These are phyloP conservation scores for Neomonachus schauinslandi DNA, from an alignment of 2,113 vertebrate genomes.

Conservation along the genomic window DNA sequence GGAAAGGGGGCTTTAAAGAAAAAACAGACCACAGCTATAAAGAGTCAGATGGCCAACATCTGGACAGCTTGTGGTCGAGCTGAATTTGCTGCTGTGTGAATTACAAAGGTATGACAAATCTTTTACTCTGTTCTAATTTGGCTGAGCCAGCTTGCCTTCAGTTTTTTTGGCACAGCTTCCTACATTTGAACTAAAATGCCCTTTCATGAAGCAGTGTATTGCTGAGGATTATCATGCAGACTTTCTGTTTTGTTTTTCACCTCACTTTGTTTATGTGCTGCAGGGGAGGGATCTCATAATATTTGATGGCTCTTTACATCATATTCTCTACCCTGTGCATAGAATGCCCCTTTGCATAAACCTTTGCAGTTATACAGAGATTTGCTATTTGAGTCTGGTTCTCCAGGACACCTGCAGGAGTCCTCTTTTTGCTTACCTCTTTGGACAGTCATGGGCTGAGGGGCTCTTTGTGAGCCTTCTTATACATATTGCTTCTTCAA, in stretches of 20 bases:
- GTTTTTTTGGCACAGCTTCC: conserved; percentile 61
- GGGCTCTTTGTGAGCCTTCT: not conserved
- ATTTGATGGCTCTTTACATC: conserved; percentile 60
- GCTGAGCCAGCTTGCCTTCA: conserved; percentile 64
- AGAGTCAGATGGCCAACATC: conserved; percentile 72
- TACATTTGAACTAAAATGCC: conserved; percentile 27
- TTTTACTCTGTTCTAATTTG: conserved; percentile 75
- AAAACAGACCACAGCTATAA: conserved; percentile 63
- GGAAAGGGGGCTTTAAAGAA: conserved; percentile 20
- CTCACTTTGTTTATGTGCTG: conserved; percentile 80
- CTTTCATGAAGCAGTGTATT: conserved; percentile 58
- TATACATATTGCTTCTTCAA: not conserved
- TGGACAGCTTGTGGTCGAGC: conserved; percentile 29
- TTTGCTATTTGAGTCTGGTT: not conserved
- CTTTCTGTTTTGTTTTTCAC: conserved; percentile 80
- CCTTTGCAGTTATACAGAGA: not conserved
- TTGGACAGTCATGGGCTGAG: not conserved
- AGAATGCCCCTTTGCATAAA: not conserved
- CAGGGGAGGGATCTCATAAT: conserved; percentile 27
- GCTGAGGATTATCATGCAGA: conserved; percentile 55
- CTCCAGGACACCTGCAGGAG: not conserved
- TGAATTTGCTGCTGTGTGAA: conserved; percentile 40
- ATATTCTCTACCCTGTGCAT: not conserved
- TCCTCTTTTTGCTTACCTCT: not conserved
- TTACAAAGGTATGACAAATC: conserved; percentile 76